Conservation (phyloP, 2,113 vertebrate species). For the Hippopotamus amphibius region DNA sequence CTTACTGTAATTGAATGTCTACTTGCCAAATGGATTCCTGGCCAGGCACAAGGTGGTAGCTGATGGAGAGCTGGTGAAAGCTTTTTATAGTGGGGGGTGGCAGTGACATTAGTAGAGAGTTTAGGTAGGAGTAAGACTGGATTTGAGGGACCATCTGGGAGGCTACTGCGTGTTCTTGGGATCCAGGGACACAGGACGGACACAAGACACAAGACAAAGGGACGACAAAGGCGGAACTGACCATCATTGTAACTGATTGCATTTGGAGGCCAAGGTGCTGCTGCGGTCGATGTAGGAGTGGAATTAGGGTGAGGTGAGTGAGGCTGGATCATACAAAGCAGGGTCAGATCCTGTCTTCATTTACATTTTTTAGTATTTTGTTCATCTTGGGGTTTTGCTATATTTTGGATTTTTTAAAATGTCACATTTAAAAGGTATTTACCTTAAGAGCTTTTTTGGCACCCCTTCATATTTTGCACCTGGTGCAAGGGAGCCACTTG, state of each 20-base stretch:
- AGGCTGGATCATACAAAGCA: not conserved
- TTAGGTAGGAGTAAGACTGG: not conserved
- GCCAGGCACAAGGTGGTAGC: not conserved
- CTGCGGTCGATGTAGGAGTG: not conserved
- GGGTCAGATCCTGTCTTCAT: not conserved
- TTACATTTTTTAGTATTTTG: not conserved
- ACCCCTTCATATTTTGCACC: not conserved
- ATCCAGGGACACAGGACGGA: not conserved
- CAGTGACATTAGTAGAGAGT: not conserved
- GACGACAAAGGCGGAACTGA: not conserved
- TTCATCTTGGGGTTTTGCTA: not conserved
- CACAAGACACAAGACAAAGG: not conserved
- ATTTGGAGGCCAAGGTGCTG: too few species aligned
- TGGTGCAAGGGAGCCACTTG: not conserved
- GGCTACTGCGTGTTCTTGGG: not conserved
- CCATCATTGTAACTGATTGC: not conserved
- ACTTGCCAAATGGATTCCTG: too few species aligned
- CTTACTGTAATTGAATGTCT: too few species aligned
- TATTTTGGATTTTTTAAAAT: not conserved
- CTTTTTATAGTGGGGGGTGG: not conserved
- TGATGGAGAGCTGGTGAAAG: not conserved
- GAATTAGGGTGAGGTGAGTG: not conserved
- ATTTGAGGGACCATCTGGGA: not conserved
- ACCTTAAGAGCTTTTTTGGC: not conserved
- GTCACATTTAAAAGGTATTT: not conserved